Percentiles rank a stretch among this genome's conserved stretches.
Evolutionary conservation across 2,888 invertebrate species (phyloP).

Genomic region (Eupithecia dodoneata): DNA sequence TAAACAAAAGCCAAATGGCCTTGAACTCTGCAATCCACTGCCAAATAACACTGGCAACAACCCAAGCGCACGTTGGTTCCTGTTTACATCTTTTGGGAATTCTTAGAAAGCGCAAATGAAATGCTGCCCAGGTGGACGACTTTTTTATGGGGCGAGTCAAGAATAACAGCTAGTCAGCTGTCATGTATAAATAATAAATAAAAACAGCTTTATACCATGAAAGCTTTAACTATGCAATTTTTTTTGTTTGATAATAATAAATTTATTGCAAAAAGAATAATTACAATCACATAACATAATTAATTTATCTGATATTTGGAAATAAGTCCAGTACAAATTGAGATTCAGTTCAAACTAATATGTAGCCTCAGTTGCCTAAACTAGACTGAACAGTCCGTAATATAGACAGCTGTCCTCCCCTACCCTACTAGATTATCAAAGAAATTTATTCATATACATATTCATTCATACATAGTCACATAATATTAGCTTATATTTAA

Average conservation of each 20-base stretch:
- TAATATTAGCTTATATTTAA: background rate
- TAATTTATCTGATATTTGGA: no score
- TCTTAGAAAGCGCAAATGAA: constrained; percentile 20
- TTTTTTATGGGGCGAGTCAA: background rate
- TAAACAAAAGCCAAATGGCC: constrained; percentile 26
- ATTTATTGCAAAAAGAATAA: no score
- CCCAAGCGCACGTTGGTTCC: constrained; percentile 52
- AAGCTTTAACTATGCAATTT: background rate
- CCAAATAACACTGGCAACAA: constrained; percentile 48
- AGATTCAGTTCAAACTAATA: no score
- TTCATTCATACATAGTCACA: no score
- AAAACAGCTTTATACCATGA: no score
- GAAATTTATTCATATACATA: background rate
- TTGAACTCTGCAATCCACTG: constrained; percentile 9
- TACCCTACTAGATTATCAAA: background rate
- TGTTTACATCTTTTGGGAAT: constrained; percentile 42
- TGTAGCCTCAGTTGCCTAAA: no score
- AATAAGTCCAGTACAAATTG: no score
- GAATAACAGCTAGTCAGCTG: background rate
- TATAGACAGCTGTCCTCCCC: no score
- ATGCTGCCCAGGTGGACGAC: background rate
- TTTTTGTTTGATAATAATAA: no score
- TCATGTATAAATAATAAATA: background rate
- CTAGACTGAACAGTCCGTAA: no score
- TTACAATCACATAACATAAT: no score